Evolutionary conservation across 2,888 invertebrate genomes (phyloP).

Genomic region (Tenthredo mesomela): DNA sequence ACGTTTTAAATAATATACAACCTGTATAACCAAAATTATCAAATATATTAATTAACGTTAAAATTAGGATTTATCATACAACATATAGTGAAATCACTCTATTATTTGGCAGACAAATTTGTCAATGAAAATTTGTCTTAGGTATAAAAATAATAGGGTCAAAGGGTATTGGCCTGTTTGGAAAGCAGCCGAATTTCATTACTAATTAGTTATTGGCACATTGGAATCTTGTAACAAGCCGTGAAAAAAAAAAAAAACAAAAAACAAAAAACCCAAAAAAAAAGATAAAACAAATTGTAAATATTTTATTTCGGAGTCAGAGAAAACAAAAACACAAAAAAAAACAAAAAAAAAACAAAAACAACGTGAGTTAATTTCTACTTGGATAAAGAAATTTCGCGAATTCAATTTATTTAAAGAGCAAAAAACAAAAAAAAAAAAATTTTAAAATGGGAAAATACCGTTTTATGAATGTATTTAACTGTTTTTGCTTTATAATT

Average conservation of each 20-base stretch:
- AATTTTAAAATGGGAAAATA: not conserved
- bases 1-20: not conserved
- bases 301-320: too few relatives aligned
- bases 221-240: not conserved
- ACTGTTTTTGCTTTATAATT: not conserved
- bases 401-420: not conserved
- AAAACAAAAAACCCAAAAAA: constrained; percentile 41
- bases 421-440: not conserved
- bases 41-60: not conserved
- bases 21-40: not conserved
- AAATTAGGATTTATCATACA: not conserved
- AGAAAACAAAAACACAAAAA: too few relatives aligned
- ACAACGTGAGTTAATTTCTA: too few relatives aligned
- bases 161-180: constrained; percentile 74
- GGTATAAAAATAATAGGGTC: constrained; percentile 67
- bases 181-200: constrained; percentile 71
- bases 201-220: constrained; percentile 61
- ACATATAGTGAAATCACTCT: not conserved
- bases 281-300: not conserved
- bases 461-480: not conserved
- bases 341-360: too few relatives aligned
- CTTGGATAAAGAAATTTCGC: not conserved
- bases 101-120: constrained; percentile 61
- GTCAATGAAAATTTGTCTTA: constrained; percentile 75
- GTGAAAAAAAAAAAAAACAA: constrained; percentile 30